These are phyloP conservation scores for Netelia melanura DNA, from an alignment of 2,888 invertebrate species.

Conservation along the genomic window DNA sequence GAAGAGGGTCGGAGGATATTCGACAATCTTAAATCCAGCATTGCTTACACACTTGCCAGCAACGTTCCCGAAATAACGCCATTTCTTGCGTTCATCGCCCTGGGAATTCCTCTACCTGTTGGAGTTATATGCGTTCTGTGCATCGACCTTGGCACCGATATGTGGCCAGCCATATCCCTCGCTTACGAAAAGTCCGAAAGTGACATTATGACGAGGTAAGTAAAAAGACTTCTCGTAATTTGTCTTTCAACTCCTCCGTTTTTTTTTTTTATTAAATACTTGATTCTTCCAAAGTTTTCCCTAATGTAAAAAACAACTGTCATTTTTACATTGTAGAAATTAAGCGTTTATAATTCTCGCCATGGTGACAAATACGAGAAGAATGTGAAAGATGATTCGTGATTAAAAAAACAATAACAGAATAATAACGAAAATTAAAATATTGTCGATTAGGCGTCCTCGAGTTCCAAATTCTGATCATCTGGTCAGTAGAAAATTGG, in stretches of 20 bases:
- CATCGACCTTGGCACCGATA: slow-evolving; percentile 93
- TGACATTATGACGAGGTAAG: slow-evolving; percentile 89
- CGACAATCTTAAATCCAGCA: slow-evolving; percentile 87
- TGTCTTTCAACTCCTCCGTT: not conserved
- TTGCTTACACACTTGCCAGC: slow-evolving; percentile 87
- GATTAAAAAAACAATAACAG: not conserved
- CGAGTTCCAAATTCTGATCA: slow-evolving; percentile 86
- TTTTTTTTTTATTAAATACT: not conserved
- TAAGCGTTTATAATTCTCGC: too few species aligned
- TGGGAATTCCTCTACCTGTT: slow-evolving; percentile 86
- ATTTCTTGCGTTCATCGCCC: slow-evolving; percentile 86
- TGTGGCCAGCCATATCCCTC: slow-evolving; percentile 92
- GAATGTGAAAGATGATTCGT: not conserved
- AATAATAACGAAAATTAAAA: not conserved
- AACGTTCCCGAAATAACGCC: slow-evolving; percentile 88
- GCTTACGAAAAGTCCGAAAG: slow-evolving; percentile 92
- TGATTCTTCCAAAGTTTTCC: not conserved
- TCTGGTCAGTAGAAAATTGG: slow-evolving; percentile 87
- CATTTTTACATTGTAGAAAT: too few species aligned
- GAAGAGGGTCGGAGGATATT: slow-evolving; percentile 86
- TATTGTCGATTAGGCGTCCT: slow-evolving; percentile 84
- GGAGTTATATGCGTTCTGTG: slow-evolving; percentile 88
- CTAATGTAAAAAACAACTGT: too few species aligned
- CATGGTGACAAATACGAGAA: not conserved
- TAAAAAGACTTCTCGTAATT: not conserved